Evolutionary conservation across 2,113 vertebrate species (phyloP).

Genomic region (Hassar affinis): DNA sequence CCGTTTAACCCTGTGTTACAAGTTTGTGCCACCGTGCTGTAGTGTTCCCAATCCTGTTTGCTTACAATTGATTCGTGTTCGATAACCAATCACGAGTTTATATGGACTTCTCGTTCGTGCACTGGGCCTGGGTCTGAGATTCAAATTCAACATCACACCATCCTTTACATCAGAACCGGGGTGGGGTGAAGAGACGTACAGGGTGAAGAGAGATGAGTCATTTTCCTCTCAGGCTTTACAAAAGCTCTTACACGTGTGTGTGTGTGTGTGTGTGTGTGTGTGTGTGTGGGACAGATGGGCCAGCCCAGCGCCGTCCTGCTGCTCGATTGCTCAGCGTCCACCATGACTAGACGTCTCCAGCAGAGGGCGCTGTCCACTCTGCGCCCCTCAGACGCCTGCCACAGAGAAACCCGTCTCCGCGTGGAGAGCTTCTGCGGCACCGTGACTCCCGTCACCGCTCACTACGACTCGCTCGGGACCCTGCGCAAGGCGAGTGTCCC

Average conservation of each 20-base stretch:
- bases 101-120: too few relatives aligned
- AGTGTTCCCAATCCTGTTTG: too few relatives aligned
- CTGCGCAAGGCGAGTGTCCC: constrained; percentile 77
- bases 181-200: neutral
- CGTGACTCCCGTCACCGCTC: constrained; percentile 67
- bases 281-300: constrained; percentile 72
- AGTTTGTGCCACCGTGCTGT: too few relatives aligned
- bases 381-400: constrained; percentile 14
- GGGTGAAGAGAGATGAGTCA: neutral
- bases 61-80: too few relatives aligned
- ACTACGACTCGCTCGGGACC: constrained; percentile 76
- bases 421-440: constrained; percentile 74
- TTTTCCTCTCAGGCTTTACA: neutral
- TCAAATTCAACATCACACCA: too few relatives aligned
- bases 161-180: neutral
- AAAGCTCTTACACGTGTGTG: neutral
- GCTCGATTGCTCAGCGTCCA: constrained; percentile 82
- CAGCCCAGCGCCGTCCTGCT: constrained; percentile 81
- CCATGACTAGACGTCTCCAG: constrained; percentile 77
- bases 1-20: too few relatives aligned
- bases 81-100: too few relatives aligned
- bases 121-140: too few relatives aligned
- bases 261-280: neutral
- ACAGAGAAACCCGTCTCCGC: constrained; percentile 59
- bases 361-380: constrained; percentile 59